These are phyloP conservation scores for Ctena decussata DNA, from an alignment of 2,888 invertebrate genomes.

Conservation along the genomic window DNA sequence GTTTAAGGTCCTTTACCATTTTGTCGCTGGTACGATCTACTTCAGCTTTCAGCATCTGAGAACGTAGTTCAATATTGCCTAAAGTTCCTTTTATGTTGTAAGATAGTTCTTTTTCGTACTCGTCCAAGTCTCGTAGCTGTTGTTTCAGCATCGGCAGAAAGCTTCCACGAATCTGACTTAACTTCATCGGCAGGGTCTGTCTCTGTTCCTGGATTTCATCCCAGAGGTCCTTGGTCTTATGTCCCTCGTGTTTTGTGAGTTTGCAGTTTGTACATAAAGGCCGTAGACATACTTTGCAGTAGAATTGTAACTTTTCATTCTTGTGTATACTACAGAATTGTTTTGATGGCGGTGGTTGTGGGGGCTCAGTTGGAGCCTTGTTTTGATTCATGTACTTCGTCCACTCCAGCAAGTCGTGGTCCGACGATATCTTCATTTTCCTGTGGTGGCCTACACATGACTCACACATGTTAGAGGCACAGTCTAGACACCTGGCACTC, in stretches of 20 bases:
- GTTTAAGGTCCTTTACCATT: conserved; percentile 45
- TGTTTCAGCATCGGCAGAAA: conserved; percentile 59
- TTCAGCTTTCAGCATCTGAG: conserved; percentile 58
- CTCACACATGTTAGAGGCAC: conserved; percentile 56
- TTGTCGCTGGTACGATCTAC: conserved; percentile 53
- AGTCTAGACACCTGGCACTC: conserved; percentile 53
- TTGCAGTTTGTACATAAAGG: conserved; percentile 63
- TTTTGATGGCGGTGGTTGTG: conserved; percentile 27
- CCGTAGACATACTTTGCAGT: conserved; percentile 54
- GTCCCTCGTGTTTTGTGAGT: conserved; percentile 65
- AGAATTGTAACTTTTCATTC: conserved; percentile 58
- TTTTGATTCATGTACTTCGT: conserved; percentile 26
- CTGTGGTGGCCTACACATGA: conserved; percentile 55
- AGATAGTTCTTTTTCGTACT: conserved; percentile 41
- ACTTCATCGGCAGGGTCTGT: conserved; percentile 50
- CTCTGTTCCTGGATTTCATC: conserved; percentile 61
- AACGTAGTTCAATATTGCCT: conserved; percentile 52
- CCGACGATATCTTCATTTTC: conserved; percentile 54
- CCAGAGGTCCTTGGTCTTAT: conserved; percentile 55
- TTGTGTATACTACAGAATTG: conserved; percentile 47
- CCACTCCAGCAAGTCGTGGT: conserved; percentile 59
- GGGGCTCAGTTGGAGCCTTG: conserved; percentile 13
- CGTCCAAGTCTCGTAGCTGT: conserved; percentile 57
- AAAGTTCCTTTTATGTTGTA: conserved; percentile 57
- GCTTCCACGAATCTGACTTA: conserved; percentile 55